Percentiles rank a stretch among this genome's conserved stretches.
Conservation (phyloP, 2,888 invertebrate genomes). For the Calliphora vomitoria region DNA sequence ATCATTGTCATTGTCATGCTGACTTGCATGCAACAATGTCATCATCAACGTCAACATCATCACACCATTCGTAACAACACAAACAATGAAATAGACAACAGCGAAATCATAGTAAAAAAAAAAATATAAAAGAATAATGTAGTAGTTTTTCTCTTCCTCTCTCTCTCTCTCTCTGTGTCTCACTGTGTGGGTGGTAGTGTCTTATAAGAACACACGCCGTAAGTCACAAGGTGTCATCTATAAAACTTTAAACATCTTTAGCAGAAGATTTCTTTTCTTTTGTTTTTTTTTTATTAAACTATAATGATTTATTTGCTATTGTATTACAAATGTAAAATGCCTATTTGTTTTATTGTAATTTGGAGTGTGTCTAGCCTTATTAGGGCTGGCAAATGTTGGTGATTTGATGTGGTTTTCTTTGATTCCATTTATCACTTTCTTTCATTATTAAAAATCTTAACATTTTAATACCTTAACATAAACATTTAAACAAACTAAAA, state of each 20-base stretch:
- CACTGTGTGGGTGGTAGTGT: too few relatives aligned
- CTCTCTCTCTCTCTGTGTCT: background rate
- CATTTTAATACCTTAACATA: too few relatives aligned
- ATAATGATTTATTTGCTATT: too few relatives aligned
- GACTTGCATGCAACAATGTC: slow-evolving; percentile 74
- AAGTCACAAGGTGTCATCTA: slow-evolving; percentile 31
- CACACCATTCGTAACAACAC: slow-evolving; percentile 66
- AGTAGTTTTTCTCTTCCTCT: background rate
- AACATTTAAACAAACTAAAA: too few relatives aligned
- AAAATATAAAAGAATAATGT: background rate
- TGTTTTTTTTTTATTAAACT: background rate
- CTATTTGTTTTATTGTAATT: too few relatives aligned
- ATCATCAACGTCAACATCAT: slow-evolving; percentile 74
- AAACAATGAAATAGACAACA: slow-evolving; percentile 49
- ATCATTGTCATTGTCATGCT: slow-evolving; percentile 73
- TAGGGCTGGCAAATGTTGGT: too few relatives aligned
- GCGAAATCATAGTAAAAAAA: slow-evolving; percentile 13
- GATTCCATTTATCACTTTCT: too few relatives aligned
- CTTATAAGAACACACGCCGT: background rate
- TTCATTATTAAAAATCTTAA: too few relatives aligned
- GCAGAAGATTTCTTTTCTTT: slow-evolving; percentile 18
- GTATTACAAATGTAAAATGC: too few relatives aligned
- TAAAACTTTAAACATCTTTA: slow-evolving; percentile 31
- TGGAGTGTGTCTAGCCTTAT: too few relatives aligned
- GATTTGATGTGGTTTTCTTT: too few relatives aligned